These are phyloP conservation scores for Kuschelorhynchus macadamiae DNA, from an alignment of 2,888 invertebrate species.

Conservation along the genomic window DNA sequence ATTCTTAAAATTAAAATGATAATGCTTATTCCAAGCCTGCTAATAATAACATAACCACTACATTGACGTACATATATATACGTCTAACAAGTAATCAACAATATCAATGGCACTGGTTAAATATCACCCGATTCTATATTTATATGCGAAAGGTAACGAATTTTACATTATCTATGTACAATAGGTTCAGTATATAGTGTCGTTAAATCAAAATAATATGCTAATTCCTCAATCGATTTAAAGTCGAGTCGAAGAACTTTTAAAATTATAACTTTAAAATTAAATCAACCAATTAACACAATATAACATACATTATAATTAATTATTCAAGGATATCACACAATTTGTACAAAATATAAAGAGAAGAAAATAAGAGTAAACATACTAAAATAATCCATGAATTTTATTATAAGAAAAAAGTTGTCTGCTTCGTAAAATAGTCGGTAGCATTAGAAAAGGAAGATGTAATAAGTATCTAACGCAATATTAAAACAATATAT, in stretches of 20 bases:
- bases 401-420: too few species aligned
- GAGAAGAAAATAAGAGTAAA: conserved; percentile 49
- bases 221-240: too few species aligned
- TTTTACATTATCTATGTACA: conserved; percentile 61
- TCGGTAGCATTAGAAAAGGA: too few species aligned
- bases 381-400: conserved; percentile 34
- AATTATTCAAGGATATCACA: conserved; percentile 54
- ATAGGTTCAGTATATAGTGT: conserved; percentile 54
- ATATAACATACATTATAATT: conserved; percentile 41
- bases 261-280: conserved; percentile 37
- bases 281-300: conserved; percentile 54
- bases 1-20: conserved; percentile 67
- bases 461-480: too few species aligned
- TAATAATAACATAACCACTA: conserved; percentile 66
- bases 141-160: conserved; percentile 66
- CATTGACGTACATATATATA: conserved; percentile 63
- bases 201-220: conserved; percentile 53
- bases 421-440: too few species aligned
- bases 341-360: conserved; percentile 56
- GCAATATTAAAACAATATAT: too few species aligned
- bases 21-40: conserved; percentile 67
- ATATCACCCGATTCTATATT: conserved; percentile 70
- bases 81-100: conserved; percentile 70
- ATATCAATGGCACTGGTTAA: conserved; percentile 71
- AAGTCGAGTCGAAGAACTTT: conserved; percentile 52